A percentile compares a stretch with the other conserved stretches of the same genome.
These are phyloP conservation scores for Phorcus lineatus DNA, from an alignment of 2,888 invertebrate species.

Conservation along the genomic window DNA sequence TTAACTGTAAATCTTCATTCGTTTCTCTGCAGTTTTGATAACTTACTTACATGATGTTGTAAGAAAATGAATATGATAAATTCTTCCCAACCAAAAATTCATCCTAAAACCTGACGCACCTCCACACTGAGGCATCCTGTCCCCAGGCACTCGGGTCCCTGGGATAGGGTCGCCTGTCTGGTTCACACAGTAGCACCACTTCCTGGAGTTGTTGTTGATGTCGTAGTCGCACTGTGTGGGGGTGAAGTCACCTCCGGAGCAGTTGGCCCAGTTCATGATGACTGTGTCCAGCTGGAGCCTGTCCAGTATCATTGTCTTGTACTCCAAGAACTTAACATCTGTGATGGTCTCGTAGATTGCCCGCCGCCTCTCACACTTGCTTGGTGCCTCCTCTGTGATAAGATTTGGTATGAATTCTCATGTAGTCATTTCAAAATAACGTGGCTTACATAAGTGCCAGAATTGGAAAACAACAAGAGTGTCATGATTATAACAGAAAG, in stretches of 20 bases:
- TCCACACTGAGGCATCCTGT: not conserved
- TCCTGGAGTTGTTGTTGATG: not conserved
- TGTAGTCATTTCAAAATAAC: too few species aligned
- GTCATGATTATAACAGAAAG: too few species aligned
- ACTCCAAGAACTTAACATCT: not conserved
- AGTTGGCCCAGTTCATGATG: not conserved
- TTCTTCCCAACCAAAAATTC: too few species aligned
- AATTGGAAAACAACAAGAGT: too few species aligned
- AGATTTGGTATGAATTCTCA: not conserved
- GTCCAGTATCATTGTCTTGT: not conserved
- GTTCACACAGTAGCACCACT: constrained; percentile 9
- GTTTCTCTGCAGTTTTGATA: too few species aligned
- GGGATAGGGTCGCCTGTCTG: not conserved
- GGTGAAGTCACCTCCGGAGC: not conserved
- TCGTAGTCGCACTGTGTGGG: constrained; percentile 2
- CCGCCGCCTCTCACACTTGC: not conserved
- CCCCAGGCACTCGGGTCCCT: not conserved
- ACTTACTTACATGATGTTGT: too few species aligned
- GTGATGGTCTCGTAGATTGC: not conserved
- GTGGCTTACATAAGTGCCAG: too few species aligned
- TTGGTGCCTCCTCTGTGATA: not conserved
- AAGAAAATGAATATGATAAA: too few species aligned
- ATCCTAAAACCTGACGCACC: not conserved
- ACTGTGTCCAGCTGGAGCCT: not conserved
- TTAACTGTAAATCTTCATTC: too few species aligned